Evolutionary conservation across 2,888 invertebrate genomes (phyloP).

Genomic region (Cheilosia soror): DNA sequence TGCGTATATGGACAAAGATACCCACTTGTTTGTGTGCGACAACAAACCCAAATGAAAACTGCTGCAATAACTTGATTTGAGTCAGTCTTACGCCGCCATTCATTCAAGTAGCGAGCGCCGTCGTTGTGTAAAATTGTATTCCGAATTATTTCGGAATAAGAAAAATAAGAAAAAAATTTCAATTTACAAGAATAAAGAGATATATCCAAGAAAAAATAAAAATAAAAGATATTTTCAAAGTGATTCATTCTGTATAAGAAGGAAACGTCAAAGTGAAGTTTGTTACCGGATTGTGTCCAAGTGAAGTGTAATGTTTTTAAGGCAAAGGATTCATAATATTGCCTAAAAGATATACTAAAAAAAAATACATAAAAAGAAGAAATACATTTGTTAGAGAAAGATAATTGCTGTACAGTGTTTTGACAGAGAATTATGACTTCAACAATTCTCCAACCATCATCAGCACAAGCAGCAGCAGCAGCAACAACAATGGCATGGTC

Average conservation of each 20-base stretch:
- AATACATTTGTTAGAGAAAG: conserved; percentile 10
- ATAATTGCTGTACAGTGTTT: conserved; percentile 51
- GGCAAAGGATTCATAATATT: not conserved
- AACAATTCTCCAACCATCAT: conserved; percentile 81
- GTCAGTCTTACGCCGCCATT: conserved; percentile 71
- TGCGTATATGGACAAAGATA: conserved; percentile 11
- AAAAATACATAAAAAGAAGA: conserved; percentile 30
- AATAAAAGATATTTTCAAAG: conserved; percentile 26
- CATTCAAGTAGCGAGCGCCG: conserved; percentile 52
- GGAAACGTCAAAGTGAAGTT: conserved; percentile 34
- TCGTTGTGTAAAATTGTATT: conserved; percentile 7
- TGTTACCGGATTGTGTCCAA: conserved; percentile 18
- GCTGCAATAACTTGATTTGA: conserved; percentile 71
- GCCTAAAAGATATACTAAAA: conserved; percentile 31
- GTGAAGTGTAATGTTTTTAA: conserved; percentile 24
- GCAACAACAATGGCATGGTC: conserved; percentile 82
- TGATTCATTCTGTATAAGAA: not conserved
- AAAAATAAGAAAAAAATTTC: conserved; percentile 5
- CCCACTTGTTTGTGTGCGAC: not conserved
- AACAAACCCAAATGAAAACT: conserved; percentile 66
- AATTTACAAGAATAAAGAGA: conserved; percentile 15
- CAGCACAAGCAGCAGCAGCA: conserved; percentile 76
- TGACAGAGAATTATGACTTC: conserved; percentile 82
- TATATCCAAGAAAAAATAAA: not conserved
- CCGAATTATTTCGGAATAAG: conserved; percentile 9